Conservation (phyloP, 1,140 invertebrate species). For the Heliothis subflexa region DNA sequence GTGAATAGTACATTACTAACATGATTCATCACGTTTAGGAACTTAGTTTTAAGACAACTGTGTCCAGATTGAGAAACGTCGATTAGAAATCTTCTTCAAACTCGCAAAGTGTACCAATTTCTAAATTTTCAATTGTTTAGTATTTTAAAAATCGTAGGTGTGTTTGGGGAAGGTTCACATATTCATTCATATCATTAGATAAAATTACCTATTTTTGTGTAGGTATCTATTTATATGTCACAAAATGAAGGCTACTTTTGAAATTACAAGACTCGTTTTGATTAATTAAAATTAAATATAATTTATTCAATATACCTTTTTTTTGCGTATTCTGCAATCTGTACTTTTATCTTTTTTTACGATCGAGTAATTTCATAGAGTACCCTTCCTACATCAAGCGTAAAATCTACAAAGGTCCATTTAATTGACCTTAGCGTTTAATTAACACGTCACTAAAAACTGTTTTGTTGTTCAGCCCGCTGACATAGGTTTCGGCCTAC, state of each 20-base stretch:
- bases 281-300: too few species aligned
- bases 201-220: constrained; percentile 10
- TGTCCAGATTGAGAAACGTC: constrained; percentile 6
- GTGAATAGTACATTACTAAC: neutral
- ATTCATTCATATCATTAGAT: constrained; percentile 23
- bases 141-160: too few species aligned
- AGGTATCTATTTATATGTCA: constrained; percentile 5
- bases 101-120: too few species aligned
- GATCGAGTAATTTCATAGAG: neutral
- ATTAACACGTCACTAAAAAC: constrained; percentile 42
- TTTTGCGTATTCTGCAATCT: too few species aligned
- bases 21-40: neutral
- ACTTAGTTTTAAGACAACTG: neutral
- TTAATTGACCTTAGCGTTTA: constrained; percentile 36
- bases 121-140: too few species aligned
- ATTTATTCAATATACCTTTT: too few species aligned
- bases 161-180: constrained; percentile 22
- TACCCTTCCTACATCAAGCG: neutral
- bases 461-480: constrained; percentile 76
- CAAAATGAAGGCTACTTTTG: constrained; percentile 3
- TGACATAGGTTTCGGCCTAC: constrained; percentile 79
- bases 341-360: too few species aligned
- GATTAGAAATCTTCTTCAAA: constrained; percentile 27
- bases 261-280: neutral
- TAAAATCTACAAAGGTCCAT: neutral